A percentile compares a stretch with the other conserved stretches of the same genome.
These are phyloP conservation scores for Caiman crocodilus DNA, from an alignment of 2,797 vertebrate genomes.

Conservation along the genomic window DNA sequence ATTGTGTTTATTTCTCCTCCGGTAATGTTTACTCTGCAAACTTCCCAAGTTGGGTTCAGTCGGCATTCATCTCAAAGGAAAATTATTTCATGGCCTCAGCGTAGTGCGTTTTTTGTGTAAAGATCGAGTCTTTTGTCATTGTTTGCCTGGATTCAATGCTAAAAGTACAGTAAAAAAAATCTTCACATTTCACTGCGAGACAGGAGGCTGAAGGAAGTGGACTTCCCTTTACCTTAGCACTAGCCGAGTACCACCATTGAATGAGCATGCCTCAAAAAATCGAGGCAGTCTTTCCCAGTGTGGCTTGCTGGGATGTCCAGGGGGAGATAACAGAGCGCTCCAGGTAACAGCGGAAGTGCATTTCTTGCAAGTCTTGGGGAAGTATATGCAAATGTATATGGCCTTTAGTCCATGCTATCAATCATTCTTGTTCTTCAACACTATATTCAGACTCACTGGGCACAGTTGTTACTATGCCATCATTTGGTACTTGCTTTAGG, in stretches of 20 bases:
- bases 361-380: conserved; percentile 55
- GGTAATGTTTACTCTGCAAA: conserved; percentile 59
- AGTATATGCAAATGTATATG: conserved; percentile 53
- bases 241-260: conserved; percentile 50
- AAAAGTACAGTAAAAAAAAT: conserved; percentile 39
- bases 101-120: conserved; percentile 55
- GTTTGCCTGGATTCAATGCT: conserved; percentile 56
- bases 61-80: conserved; percentile 53
- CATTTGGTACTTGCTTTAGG: too few relatives aligned
- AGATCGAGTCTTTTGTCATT: conserved; percentile 59
- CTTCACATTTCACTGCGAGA: conserved; percentile 26
- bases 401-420: conserved; percentile 47
- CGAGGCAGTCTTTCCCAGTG: conserved; percentile 46
- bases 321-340: conserved; percentile 47
- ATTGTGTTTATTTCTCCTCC: conserved; percentile 76
- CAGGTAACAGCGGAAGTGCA: conserved; percentile 32
- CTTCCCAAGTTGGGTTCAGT: conserved; percentile 36
- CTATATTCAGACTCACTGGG: not conserved
- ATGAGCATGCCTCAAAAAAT: conserved; percentile 56
- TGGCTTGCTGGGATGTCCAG: conserved; percentile 2
- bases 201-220: conserved; percentile 39
- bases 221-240: conserved; percentile 36
- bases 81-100: conserved; percentile 54
- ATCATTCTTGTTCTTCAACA: conserved; percentile 29
- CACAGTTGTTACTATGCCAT: too few relatives aligned